Percentiles rank a stretch among this genome's conserved stretches.
phyloP scores from a whole-genome alignment of 2,113 vertebrate genomes.

The Mungos mungo region DNA sequence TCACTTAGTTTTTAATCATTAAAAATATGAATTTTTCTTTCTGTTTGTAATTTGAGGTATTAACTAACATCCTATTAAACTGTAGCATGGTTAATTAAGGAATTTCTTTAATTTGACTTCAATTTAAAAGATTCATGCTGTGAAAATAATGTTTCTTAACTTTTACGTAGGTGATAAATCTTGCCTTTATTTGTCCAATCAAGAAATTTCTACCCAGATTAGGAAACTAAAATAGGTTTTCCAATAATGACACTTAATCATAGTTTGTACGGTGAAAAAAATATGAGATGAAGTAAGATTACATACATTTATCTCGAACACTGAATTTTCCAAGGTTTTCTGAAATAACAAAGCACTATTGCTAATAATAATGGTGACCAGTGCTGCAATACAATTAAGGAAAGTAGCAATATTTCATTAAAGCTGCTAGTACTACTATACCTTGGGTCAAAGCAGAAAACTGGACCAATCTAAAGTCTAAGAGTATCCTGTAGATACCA shows the following conservation, averaged over 20 bases:
- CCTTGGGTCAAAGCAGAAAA: conserved; percentile 37
- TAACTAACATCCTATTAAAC: conserved; percentile 8
- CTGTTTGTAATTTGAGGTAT: conserved; percentile 28
- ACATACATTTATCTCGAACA: conserved; percentile 20
- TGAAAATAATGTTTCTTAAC: conserved; percentile 6
- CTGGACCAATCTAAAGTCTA: neutral
- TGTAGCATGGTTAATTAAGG: neutral
- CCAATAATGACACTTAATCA: neutral
- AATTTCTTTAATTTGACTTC: conserved; percentile 33
- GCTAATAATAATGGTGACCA: neutral
- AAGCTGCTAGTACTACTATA: neutral
- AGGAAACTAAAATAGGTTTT: neutral
- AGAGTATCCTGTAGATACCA: neutral
- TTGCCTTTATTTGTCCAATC: neutral
- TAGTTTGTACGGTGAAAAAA: neutral
- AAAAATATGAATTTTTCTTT: conserved; percentile 27
- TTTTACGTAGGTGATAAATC: conserved; percentile 13
- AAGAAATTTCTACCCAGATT: conserved; percentile 32
- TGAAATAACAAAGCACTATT: neutral
- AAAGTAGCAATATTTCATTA: neutral
- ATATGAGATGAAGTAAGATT: neutral
- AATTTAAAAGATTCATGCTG: conserved; percentile 26
- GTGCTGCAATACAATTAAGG: neutral
- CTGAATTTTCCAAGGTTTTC: neutral
- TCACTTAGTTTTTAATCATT: neutral